Percentiles rank a stretch among this genome's conserved stretches.
These are phyloP conservation scores for Cyclura pinguis DNA, from an alignment of 2,797 vertebrate genomes.

Conservation along the genomic window DNA sequence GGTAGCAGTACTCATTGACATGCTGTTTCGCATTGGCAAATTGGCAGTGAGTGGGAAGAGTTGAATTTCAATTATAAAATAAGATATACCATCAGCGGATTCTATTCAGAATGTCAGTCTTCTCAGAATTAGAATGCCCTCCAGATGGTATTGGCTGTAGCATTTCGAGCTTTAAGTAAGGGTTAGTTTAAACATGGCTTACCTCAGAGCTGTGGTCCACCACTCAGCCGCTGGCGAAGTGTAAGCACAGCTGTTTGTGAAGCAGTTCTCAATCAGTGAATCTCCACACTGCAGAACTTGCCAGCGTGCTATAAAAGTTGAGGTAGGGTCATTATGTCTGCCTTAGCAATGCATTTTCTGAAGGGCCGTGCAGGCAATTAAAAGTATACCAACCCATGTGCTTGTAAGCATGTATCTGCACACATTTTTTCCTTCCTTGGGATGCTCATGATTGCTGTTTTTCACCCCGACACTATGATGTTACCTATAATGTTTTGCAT, in stretches of 20 bases:
- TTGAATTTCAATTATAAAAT: conserved; percentile 47
- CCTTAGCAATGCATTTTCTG: neutral
- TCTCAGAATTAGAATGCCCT: conserved; percentile 15
- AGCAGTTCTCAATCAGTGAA: neutral
- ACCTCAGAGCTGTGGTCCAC: neutral
- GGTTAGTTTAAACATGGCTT: conserved; percentile 32
- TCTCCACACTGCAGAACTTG: neutral
- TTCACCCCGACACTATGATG: neutral
- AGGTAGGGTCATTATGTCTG: neutral
- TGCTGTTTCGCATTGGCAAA: neutral
- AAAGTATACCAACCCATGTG: neutral
- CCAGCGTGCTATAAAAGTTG: neutral
- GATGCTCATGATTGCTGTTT: neutral
- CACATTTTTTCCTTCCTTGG: no score
- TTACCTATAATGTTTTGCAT: no score
- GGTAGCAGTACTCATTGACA: conserved; percentile 19
- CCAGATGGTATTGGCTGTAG: conserved; percentile 3
- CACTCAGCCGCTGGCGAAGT: neutral
- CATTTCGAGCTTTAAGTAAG: conserved; percentile 34
- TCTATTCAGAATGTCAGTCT: conserved; percentile 44
- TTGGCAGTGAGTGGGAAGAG: neutral
- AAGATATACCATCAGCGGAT: conserved; percentile 32
- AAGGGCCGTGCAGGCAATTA: neutral
- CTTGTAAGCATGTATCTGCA: neutral
- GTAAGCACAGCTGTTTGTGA: neutral